Evolutionary conservation across 1,140 invertebrate genomes (phyloP).

Genomic region (Calosoma granatense): DNA sequence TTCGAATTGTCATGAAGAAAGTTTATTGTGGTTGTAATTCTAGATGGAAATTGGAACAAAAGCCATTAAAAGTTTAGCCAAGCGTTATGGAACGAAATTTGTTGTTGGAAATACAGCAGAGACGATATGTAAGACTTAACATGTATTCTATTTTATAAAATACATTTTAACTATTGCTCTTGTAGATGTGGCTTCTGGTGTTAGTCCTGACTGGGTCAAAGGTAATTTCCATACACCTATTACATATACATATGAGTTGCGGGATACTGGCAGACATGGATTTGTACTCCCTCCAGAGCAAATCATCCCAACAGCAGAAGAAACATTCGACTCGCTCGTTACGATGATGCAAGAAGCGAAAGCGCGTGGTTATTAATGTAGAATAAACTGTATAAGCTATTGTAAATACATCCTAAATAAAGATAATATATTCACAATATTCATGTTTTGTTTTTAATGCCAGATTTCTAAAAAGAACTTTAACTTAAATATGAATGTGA

Average conservation of each 20-base stretch:
- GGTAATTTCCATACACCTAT: constrained; percentile 38
- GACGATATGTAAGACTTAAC: constrained; percentile 47
- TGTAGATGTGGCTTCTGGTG: constrained; percentile 35
- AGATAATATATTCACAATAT: too few relatives aligned
- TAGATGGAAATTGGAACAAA: constrained; percentile 45
- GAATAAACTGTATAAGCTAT: too few relatives aligned
- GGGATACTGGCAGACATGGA: constrained; percentile 34
- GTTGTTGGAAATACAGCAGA: constrained; percentile 45
- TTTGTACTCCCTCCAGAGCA: constrained; percentile 44
- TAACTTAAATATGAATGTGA: too few relatives aligned
- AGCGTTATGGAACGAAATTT: constrained; percentile 53
- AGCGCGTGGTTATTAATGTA: constrained; percentile 8
- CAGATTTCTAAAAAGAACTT: too few relatives aligned
- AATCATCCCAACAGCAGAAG: constrained; percentile 39
- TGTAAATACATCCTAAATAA: too few relatives aligned
- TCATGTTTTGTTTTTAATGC: constrained; percentile 14
- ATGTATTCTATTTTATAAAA: too few relatives aligned
- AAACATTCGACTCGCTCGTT: constrained; percentile 33
- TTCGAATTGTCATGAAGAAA: background rate
- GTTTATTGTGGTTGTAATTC: constrained; percentile 17
- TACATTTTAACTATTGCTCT: too few relatives aligned
- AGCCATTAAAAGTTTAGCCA: constrained; percentile 43
- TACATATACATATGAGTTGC: constrained; percentile 45
- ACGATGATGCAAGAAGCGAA: constrained; percentile 18
- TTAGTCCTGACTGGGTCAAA: constrained; percentile 47